These are phyloP conservation scores for Fragum whitleyi DNA, from an alignment of 2,888 invertebrate species.

Conservation along the genomic window DNA sequence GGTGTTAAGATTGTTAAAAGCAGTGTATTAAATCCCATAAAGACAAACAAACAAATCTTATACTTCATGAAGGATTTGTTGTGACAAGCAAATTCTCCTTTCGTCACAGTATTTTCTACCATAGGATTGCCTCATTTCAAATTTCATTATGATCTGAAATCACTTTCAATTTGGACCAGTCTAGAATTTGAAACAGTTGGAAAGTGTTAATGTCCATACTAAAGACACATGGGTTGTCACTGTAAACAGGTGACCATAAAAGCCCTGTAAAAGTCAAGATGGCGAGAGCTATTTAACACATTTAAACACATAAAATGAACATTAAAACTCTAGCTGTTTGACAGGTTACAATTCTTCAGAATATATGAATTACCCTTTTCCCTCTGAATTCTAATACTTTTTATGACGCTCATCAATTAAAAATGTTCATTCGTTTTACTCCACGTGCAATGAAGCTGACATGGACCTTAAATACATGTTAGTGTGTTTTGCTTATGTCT, in stretches of 20 bases:
- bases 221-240: constrained; percentile 7
- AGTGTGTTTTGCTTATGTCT: no score
- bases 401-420: no score
- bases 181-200: neutral
- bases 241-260: constrained; percentile 24
- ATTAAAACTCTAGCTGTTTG: constrained; percentile 16
- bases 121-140: neutral
- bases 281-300: constrained; percentile 11
- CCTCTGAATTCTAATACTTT: no score
- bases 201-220: neutral
- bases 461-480: no score
- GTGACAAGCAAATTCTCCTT: neutral
- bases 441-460: no score
- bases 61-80: no score
- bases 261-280: constrained; percentile 11
- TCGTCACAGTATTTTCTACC: constrained; percentile 2
- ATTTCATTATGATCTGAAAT: neutral
- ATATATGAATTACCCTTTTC: no score
- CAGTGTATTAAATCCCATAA: no score
- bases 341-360: constrained; percentile 6
- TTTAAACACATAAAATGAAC: constrained; percentile 15
- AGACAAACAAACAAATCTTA: no score
- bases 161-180: neutral
- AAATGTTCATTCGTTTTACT: no score
- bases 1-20: no score